Conservation (phyloP, 2,797 vertebrate species). For the Melanogrammus aeglefinus region DNA sequence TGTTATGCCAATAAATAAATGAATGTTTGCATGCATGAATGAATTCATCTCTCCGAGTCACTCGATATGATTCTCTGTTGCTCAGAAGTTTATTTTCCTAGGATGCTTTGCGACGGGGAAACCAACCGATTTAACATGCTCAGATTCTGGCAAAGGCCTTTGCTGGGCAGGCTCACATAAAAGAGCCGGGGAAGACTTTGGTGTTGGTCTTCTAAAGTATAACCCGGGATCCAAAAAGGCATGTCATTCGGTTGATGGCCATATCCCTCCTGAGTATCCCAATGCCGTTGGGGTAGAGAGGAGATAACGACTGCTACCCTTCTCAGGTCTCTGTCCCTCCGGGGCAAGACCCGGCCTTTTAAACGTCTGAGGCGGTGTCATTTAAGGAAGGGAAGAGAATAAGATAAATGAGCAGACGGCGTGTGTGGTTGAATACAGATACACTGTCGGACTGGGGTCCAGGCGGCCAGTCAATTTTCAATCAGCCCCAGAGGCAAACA, state of each 20-base stretch:
- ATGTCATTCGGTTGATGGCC: conserved; percentile 26
- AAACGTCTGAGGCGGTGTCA: not conserved
- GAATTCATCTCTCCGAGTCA: not conserved
- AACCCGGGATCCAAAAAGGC: not conserved
- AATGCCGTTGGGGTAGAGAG: not conserved
- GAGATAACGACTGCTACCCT: too few species aligned
- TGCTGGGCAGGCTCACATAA: not conserved
- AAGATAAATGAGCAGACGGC: not conserved
- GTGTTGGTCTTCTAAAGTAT: conserved; percentile 3
- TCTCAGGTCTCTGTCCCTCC: too few species aligned
- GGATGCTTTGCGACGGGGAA: too few species aligned
- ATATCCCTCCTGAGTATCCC: conserved; percentile 24
- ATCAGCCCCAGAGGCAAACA: not conserved
- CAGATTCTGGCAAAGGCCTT: not conserved
- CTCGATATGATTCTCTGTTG: not conserved
- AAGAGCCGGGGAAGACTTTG: not conserved
- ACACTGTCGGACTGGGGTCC: not conserved
- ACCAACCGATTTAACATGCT: not conserved
- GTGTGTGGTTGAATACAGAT: not conserved
- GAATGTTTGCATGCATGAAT: too few species aligned
- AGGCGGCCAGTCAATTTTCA: not conserved
- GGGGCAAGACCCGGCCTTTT: too few species aligned
- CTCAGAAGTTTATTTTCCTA: too few species aligned
- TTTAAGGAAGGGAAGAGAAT: not conserved
- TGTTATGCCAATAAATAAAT: too few species aligned